Base-by-base conservation (phyloP, 2,113 vertebrate species). In the Scalopus aquaticus region DNA sequence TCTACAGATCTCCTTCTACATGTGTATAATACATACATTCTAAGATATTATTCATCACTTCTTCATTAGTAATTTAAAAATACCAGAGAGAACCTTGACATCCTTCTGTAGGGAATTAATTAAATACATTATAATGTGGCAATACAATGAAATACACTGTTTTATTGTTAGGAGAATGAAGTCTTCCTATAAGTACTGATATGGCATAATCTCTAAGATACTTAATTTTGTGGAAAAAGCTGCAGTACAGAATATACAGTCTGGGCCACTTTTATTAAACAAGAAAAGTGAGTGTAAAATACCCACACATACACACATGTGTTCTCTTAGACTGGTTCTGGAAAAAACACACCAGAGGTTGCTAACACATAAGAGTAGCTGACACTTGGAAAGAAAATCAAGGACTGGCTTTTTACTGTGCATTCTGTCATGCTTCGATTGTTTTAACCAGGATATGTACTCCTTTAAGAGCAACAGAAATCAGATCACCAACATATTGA, bases 41-140 rank as follows among this genome's bases (percentile, higher is more conserved):
- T 28, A 77, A 92, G 73, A 64, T 28, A 81, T 49, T 85, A 89
- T 72, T 85, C 35, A 82, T 58, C 26, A 76, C 44, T 1, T 37
- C 17, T 46, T 70, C 56, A 83, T 89, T 93, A 93, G 69, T 76
- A 79, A 93, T 82, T 78, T 78, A 51, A 91, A 56, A 81, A 81
- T 35, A 81, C 49, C 78, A 17, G 39, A 83, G 54, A 54, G 0
- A 60, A 64, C 19, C 20, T 67, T 54, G 39, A 28, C 9, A 67
- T 58, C 65, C 77, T 92, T 95, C 83, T 51, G 49, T 20, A 85
- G 78, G 73, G 74, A 92, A 89, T 95, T 64, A 94, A 96, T 86
- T 93, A 89, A 91, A 67, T 26, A 42, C 2, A 72, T 87, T 42
- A 58, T 39, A 74, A 69, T 35, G 65, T 46, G 65, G 42, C 26